Conservation (phyloP, 2,888 invertebrate genomes). For the Coecobrya sp. region DNA sequence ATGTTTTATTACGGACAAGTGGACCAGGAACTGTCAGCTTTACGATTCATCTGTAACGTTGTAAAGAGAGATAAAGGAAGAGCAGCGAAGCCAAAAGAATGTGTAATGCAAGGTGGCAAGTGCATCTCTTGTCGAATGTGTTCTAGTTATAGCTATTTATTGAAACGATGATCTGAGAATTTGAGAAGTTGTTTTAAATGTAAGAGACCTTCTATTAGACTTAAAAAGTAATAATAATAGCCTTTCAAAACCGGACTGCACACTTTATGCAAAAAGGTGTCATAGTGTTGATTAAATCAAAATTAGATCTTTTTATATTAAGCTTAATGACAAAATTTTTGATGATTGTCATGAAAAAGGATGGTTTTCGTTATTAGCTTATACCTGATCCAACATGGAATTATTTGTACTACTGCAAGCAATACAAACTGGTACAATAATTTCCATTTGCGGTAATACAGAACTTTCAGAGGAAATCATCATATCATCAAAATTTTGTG, state of each 20-base stretch:
- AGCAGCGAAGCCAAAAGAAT: slow-evolving; percentile 34
- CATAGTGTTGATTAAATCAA: slow-evolving; percentile 40
- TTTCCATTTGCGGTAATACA: slow-evolving; percentile 10
- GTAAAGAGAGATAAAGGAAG: slow-evolving; percentile 15
- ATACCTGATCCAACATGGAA: background rate
- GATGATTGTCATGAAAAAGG: background rate
- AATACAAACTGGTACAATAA: background rate
- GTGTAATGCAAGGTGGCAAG: background rate
- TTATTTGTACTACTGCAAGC: background rate
- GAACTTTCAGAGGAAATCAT: slow-evolving; percentile 57
- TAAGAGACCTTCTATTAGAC: slow-evolving; percentile 6
- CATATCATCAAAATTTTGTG: slow-evolving; percentile 38
- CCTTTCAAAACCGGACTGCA: slow-evolving; percentile 14
- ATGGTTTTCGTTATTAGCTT: too few relatives aligned
- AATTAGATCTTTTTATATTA: slow-evolving; percentile 14
- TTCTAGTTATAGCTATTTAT: background rate
- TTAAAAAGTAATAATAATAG: background rate
- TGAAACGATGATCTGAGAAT: slow-evolving; percentile 37
- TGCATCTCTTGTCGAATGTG: slow-evolving; percentile 7
- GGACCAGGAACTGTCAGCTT: slow-evolving; percentile 75
- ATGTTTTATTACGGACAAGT: slow-evolving; percentile 74
- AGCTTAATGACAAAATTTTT: background rate
- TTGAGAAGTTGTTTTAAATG: slow-evolving; percentile 40
- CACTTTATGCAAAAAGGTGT: background rate
- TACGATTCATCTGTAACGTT: slow-evolving; percentile 13